Evolutionary conservation across 2,888 invertebrate species (phyloP).

Genomic region (Platerodrilus igneus): DNA sequence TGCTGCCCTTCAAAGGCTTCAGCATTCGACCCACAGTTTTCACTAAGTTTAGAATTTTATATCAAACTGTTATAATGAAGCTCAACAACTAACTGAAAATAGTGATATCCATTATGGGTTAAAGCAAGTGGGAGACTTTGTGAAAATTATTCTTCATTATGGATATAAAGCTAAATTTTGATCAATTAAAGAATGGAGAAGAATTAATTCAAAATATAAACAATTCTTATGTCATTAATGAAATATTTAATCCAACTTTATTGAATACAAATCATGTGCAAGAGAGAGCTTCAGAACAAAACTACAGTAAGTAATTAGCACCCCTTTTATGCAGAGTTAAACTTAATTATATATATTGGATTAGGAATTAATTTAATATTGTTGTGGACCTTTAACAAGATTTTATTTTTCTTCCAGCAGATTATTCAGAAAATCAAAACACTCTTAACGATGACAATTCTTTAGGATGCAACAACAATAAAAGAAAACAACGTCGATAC

Average conservation of each 20-base stretch:
- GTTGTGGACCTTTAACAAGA: slow-evolving; percentile 9
- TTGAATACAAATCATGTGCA: slow-evolving; percentile 8
- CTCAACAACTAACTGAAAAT: slow-evolving; percentile 2
- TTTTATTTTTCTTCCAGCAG: slow-evolving; percentile 19
- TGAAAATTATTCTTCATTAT: slow-evolving; percentile 5
- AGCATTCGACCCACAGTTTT: slow-evolving; percentile 15
- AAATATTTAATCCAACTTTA: slow-evolving; percentile 25
- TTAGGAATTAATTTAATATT: slow-evolving; percentile 25
- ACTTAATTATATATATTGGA: slow-evolving; percentile 24
- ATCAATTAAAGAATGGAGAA: slow-evolving; percentile 11
- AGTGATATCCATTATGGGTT: not conserved
- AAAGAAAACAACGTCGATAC: slow-evolving; percentile 58
- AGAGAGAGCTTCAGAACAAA: slow-evolving; percentile 15
- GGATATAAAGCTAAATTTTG: slow-evolving; percentile 16
- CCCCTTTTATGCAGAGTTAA: slow-evolving; percentile 12
- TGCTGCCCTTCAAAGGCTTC: slow-evolving; percentile 19
- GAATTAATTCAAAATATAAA: slow-evolving; percentile 17
- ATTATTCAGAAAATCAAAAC: slow-evolving; percentile 33
- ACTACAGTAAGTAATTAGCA: slow-evolving; percentile 13
- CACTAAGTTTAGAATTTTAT: slow-evolving; percentile 14
- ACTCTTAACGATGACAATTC: slow-evolving; percentile 31
- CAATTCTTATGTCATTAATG: slow-evolving; percentile 30
- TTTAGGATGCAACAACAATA: slow-evolving; percentile 34
- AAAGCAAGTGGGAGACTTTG: slow-evolving; percentile 2
- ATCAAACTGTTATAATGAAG: slow-evolving; percentile 10